Evolutionary conservation across 2,113 vertebrate genomes (phyloP).

Genomic region (Daubentonia madagascariensis): DNA sequence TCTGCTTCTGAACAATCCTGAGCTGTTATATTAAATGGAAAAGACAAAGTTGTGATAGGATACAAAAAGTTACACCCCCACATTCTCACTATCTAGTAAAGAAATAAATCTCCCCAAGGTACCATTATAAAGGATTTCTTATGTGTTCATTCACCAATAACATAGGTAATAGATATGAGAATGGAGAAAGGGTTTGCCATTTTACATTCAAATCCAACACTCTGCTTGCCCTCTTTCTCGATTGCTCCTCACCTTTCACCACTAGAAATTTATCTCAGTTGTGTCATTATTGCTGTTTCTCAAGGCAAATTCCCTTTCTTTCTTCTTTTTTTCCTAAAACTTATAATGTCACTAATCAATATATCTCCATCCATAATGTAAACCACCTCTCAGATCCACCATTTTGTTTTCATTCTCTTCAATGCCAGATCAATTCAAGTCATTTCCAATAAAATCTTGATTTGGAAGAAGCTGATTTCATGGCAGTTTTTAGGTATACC

Average conservation of each 20-base stretch:
- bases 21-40: neutral
- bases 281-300: neutral
- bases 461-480: neutral
- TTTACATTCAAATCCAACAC: neutral
- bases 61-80: neutral
- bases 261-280: neutral
- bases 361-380: neutral
- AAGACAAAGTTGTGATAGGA: neutral
- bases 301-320: neutral
- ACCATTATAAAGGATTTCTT: neutral
- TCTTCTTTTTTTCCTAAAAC: neutral
- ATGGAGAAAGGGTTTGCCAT: neutral
- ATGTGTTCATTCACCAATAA: neutral
- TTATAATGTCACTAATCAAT: neutral
- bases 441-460: neutral
- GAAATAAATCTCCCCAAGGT: neutral
- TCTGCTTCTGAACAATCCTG: neutral
- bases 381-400: neutral
- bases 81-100: neutral
- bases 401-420: neutral
- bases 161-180: neutral
- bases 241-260: neutral
- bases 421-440: neutral
- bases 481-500: neutral
- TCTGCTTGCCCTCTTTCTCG: neutral